phyloP scores from a whole-genome alignment of 2,797 vertebrate species.

The Poecilia picta region DNA sequence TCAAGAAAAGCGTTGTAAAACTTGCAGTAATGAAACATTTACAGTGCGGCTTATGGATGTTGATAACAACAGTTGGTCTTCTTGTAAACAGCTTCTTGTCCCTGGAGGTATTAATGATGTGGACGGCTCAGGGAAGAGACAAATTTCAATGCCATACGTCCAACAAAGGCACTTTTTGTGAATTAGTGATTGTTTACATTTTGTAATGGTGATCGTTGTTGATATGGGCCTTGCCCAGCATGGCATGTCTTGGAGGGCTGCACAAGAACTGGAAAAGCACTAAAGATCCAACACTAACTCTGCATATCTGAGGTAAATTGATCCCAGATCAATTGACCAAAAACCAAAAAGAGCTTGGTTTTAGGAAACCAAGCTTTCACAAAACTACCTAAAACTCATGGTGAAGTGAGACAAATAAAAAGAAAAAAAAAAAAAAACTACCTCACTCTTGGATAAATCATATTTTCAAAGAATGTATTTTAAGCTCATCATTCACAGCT shows the following conservation, averaged over 20 bases:
- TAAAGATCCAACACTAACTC: constrained; percentile 3
- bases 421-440: constrained; percentile 36
- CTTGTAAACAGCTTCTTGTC: constrained; percentile 17
- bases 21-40: constrained; percentile 13
- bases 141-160: background rate
- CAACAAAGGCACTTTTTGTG: background rate
- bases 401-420: constrained; percentile 20
- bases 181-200: background rate
- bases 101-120: constrained; percentile 7
- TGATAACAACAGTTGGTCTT: background rate
- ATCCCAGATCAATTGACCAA: too few relatives aligned
- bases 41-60: constrained; percentile 11
- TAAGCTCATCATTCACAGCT: constrained; percentile 23
- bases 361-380: constrained; percentile 25
- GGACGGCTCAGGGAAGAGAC: background rate
- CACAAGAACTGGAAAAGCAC: background rate
- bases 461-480: constrained; percentile 53
- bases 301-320: constrained; percentile 21
- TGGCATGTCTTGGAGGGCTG: background rate
- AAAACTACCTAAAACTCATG: constrained; percentile 50
- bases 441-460: constrained; percentile 45
- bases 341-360: too few relatives aligned
- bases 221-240: background rate
- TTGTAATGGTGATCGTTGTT: background rate
- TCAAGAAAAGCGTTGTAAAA: constrained; percentile 28